A percentile compares a stretch with the other conserved stretches of the same genome.
Conservation (phyloP, 2,888 invertebrate genomes). For the Adela reaumurella region DNA sequence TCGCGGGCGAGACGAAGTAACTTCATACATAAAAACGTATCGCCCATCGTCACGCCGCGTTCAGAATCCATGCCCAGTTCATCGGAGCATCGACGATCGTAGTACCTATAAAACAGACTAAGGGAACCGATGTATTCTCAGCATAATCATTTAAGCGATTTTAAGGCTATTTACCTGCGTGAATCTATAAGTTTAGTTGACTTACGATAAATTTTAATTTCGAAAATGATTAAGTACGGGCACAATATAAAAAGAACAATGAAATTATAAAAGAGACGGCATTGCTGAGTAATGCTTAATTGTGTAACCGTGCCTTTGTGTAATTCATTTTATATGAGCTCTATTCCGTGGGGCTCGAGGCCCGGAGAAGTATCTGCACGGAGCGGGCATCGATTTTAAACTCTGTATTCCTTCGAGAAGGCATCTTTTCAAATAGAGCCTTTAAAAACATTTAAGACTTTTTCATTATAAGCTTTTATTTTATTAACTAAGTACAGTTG, state of each 20-base stretch:
- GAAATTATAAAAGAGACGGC: constrained; percentile 1
- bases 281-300: constrained; percentile 4
- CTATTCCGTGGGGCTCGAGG: background rate
- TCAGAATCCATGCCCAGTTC: no score
- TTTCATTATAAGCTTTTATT: background rate
- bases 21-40: no score
- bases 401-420: background rate
- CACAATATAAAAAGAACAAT: constrained; percentile 1
- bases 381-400: background rate
- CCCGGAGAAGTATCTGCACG: no score
- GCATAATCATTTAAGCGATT: no score
- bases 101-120: no score
- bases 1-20: no score
- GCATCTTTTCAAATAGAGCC: background rate
- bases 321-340: constrained; percentile 1
- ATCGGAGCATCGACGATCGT: no score
- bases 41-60: no score
- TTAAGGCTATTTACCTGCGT: no score
- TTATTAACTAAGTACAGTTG: background rate
- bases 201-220: background rate
- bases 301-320: constrained; percentile 4
- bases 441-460: background rate
- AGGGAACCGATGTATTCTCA: no score
- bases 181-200: no score
- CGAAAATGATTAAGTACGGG: background rate